Conservation (phyloP, 2,797 vertebrate genomes). For the Tragelaphus eurycerus region DNA sequence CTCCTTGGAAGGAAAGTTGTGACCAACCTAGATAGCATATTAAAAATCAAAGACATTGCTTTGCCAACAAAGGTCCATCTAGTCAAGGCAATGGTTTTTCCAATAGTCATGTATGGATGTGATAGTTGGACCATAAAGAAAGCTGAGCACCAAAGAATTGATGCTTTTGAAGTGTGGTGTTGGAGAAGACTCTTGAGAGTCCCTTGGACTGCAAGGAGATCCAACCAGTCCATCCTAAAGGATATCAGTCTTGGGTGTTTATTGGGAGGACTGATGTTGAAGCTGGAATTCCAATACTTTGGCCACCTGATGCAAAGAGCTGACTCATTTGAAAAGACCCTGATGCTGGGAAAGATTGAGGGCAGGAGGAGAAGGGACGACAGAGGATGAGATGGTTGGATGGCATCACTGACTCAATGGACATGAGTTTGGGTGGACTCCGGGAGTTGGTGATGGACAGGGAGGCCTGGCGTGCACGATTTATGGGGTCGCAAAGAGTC, state of each 20-base stretch:
- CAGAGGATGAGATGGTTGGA: background rate
- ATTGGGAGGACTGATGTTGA: background rate
- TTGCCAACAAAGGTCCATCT: background rate
- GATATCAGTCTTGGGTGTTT: too few species aligned
- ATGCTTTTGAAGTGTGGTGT: too few species aligned
- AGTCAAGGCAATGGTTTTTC: background rate
- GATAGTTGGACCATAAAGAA: background rate
- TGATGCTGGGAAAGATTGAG: background rate
- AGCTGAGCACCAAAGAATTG: too few species aligned
- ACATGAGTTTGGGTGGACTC: background rate
- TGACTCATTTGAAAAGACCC: background rate
- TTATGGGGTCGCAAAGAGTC: background rate
- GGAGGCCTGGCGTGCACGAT: background rate
- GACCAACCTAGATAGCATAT: background rate
- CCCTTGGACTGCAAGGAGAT: too few species aligned
- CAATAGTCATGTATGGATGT: background rate
- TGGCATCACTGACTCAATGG: background rate
- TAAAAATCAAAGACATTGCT: background rate
- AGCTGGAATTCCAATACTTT: background rate
- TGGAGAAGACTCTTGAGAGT: too few species aligned
- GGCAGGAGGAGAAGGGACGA: background rate
- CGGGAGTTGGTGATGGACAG: background rate
- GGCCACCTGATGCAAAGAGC: background rate
- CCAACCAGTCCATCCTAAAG: too few species aligned
- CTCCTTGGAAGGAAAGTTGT: background rate